phyloP scores from a whole-genome alignment of 2,888 invertebrate species.

The Antitype chi region DNA sequence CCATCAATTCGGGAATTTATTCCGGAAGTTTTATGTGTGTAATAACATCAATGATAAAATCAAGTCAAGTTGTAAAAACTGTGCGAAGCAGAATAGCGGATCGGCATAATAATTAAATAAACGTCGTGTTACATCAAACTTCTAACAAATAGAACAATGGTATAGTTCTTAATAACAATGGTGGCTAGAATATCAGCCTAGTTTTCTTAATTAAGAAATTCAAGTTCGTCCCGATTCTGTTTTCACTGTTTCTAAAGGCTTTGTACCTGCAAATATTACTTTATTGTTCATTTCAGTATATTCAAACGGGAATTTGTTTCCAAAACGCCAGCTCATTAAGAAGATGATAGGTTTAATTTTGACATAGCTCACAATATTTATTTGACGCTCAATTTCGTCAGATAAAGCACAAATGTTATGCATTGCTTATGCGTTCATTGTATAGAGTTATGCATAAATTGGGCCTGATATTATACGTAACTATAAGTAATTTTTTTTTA shows the following conservation, averaged over 20 bases:
- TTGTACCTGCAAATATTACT: conserved; percentile 16
- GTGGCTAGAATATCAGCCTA: not conserved
- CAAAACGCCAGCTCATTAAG: not conserved
- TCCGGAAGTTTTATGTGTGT: too few relatives aligned
- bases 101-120: too few relatives aligned
- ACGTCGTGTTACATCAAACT: not conserved
- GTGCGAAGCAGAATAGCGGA: too few relatives aligned
- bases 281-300: conserved; percentile 12
- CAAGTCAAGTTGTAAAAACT: too few relatives aligned
- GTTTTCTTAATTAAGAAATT: not conserved
- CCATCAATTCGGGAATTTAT: not conserved
- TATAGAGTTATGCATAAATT: too few relatives aligned
- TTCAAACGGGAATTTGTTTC: conserved; percentile 11
- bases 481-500: not conserved
- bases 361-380: not conserved
- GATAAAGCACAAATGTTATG: too few relatives aligned
- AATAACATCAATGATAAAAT: too few relatives aligned
- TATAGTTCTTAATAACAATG: not conserved
- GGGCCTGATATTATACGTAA: not conserved
- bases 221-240: conserved; percentile 3
- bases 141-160: not conserved
- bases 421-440: not conserved
- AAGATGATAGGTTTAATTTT: too few relatives aligned
- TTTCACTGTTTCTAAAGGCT: not conserved
- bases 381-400: not conserved